Conservation (phyloP, 2,797 vertebrate genomes). For the Takifugu ocellatus region DNA sequence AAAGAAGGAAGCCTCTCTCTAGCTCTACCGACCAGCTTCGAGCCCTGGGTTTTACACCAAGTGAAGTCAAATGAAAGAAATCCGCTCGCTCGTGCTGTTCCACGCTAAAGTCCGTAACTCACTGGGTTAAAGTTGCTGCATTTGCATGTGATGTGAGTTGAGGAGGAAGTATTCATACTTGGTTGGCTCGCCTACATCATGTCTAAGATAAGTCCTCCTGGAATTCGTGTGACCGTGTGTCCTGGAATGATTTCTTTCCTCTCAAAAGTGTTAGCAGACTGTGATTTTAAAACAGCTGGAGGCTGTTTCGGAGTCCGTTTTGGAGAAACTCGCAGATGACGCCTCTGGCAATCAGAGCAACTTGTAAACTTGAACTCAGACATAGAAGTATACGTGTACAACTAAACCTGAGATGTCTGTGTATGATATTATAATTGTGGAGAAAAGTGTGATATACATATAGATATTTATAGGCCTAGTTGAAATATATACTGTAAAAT, state of each 20-base stretch:
- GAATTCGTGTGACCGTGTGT: conserved; percentile 41
- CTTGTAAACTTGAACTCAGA: conserved; percentile 69
- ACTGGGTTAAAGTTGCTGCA: conserved; percentile 49
- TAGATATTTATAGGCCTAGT: conserved; percentile 62
- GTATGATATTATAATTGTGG: conserved; percentile 73
- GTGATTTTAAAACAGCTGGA: conserved; percentile 53
- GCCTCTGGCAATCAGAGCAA: conserved; percentile 67
- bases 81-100: conserved; percentile 61
- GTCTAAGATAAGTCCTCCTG: conserved; percentile 38
- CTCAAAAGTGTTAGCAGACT: conserved; percentile 49
- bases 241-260: conserved; percentile 31
- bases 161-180: conserved; percentile 50
- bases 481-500: conserved; percentile 74
- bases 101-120: conserved; percentile 52
- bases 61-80: conserved; percentile 65
- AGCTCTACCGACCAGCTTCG: conserved; percentile 48
- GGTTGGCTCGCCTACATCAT: conserved; percentile 36
- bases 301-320: conserved; percentile 34
- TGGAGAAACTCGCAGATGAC: conserved; percentile 32
- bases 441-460: conserved; percentile 73
- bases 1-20: conserved; percentile 39
- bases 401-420: conserved; percentile 74
- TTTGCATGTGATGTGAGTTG: conserved; percentile 42
- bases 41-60: conserved; percentile 49
- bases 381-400: conserved; percentile 66